Evolutionary conservation across 2,888 invertebrate species (phyloP).

Genomic region (Timema podura): DNA sequence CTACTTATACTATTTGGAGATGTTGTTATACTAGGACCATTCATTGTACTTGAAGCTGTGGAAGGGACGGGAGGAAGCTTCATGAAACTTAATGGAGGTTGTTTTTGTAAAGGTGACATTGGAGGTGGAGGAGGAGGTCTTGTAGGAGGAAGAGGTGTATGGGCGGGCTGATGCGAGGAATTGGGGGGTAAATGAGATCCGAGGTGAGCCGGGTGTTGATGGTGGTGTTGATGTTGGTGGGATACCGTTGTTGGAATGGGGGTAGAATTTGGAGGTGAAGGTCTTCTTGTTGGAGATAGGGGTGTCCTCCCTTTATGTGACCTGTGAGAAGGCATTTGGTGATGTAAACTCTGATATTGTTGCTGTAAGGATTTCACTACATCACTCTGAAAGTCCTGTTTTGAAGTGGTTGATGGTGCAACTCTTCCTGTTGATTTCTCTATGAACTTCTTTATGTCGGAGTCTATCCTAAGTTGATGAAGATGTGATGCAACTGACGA

Average conservation of each 20-base stretch:
- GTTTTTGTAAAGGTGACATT: slow-evolving; percentile 47
- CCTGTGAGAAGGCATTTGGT: slow-evolving; percentile 48
- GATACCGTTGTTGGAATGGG: slow-evolving; percentile 35
- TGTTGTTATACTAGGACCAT: slow-evolving; percentile 47
- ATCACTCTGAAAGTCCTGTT: background rate
- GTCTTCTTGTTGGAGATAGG: slow-evolving; percentile 59
- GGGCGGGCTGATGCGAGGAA: slow-evolving; percentile 44
- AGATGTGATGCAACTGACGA: slow-evolving; percentile 35
- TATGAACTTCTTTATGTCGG: slow-evolving; percentile 53
- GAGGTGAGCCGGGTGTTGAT: slow-evolving; percentile 32
- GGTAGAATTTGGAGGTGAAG: slow-evolving; percentile 49
- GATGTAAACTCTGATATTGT: slow-evolving; percentile 10
- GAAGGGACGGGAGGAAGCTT: slow-evolving; percentile 46
- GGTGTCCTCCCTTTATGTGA: slow-evolving; percentile 42
- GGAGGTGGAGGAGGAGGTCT: slow-evolving; percentile 45
- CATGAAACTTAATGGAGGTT: slow-evolving; percentile 45
- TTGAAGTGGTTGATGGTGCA: slow-evolving; percentile 1
- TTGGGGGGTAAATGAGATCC: slow-evolving; percentile 41
- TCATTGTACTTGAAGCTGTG: slow-evolving; percentile 30
- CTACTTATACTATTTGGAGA: slow-evolving; percentile 55
- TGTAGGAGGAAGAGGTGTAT: slow-evolving; percentile 45
- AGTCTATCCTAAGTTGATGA: slow-evolving; percentile 44
- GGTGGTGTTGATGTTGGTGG: slow-evolving; percentile 42
- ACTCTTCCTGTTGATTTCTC: slow-evolving; percentile 45
- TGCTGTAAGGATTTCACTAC: slow-evolving; percentile 18